Base-by-base conservation (phyloP, 1,140 invertebrate genomes). In the Frieseomelitta varia region DNA sequence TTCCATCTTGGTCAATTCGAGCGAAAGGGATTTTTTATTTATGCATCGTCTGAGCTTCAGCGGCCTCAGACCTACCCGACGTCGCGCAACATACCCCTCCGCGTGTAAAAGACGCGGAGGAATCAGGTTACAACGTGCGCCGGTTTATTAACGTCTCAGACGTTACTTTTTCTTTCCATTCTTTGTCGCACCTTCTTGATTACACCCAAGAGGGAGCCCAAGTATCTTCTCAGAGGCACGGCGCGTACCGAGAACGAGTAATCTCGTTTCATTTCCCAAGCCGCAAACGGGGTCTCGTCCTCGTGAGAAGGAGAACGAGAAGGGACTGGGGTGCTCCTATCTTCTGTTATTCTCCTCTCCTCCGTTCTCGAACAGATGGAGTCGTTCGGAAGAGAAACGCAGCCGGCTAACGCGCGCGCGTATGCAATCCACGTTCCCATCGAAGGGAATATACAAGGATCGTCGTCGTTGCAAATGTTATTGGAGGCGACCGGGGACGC, bases 341-440 rank as follows among this genome's bases (percentile, higher is more conserved):
- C 15, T 17, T 30, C 17, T 8, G 24, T 72, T 72, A 19, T 17
- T 17, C 30, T 24, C 8, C 2, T 15, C 10, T 39, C 11, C n/a
- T 24, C 53, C 24, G 21, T 61, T 65, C 63, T 34, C 47, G n/a
- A 39, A 73, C 27, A 2, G 58, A 67, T 72, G 78, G 79, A 73
- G 53, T 61, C 39, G 21, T 14, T 47, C n/a, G 47, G 4, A 6
- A 56, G 47, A 67, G 24, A 11, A 34, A 30, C 56, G 73, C 56
- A 12, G 10, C 12, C 21, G 11, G 39, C 39, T 4, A 6, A 8
- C 39, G 8, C 39, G 39, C 39, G 24, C 17, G 58, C 4, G 85
- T 78, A 91, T 87, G 88, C 88, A 39, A 78, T 71, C 67, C 89
- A 91, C 90, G 89, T 90, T 87, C 82, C 77, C 34, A 79, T 85